Evolutionary conservation across 92 coral and sea anemone species (phyloP).

Genomic region (Pocillopora grandis): DNA sequence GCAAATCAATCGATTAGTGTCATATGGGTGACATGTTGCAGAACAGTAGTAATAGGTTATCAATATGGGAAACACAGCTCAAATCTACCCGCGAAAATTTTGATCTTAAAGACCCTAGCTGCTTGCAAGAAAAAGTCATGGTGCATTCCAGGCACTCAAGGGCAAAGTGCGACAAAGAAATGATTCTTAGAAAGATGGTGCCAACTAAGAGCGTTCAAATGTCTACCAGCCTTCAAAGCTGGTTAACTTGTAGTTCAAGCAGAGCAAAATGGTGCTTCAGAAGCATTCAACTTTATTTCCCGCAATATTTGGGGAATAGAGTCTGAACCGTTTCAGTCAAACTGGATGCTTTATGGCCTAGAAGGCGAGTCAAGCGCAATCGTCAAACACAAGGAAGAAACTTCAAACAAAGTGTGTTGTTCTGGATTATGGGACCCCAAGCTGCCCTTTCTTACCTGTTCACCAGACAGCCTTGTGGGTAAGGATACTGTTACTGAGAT

Average conservation of each 20-base stretch:
- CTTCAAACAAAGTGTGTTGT: conserved; percentile 14
- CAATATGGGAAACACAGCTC: conserved; percentile 59
- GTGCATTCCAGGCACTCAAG: conserved; percentile 35
- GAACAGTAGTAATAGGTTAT: conserved; percentile 11
- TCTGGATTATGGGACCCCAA: conserved; percentile 63
- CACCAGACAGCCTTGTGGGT: conserved; percentile 51
- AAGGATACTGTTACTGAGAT: conserved; percentile 50
- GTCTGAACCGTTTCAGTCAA: conserved; percentile 21
- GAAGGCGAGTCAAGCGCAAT: conserved; percentile 30
- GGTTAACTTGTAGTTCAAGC: conserved; percentile 25
- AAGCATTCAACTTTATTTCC: conserved; percentile 33
- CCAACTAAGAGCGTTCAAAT: conserved; percentile 33
- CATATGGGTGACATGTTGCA: not conserved
- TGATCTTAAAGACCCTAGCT: conserved; percentile 18
- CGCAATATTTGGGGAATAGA: conserved; percentile 40
- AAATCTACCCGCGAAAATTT: conserved; percentile 37
- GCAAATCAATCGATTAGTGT: conserved; percentile 35
- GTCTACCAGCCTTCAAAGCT: conserved; percentile 31
- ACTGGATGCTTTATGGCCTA: conserved; percentile 21
- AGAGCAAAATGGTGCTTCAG: conserved; percentile 31
- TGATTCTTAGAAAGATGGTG: conserved; percentile 32
- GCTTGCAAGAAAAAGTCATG: conserved; percentile 7
- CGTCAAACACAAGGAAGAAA: not conserved
- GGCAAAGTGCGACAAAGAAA: conserved; percentile 23
- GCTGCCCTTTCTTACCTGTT: conserved; percentile 51